phyloP scores from a whole-genome alignment of 2,888 invertebrate species.

The Thyatira batis region DNA sequence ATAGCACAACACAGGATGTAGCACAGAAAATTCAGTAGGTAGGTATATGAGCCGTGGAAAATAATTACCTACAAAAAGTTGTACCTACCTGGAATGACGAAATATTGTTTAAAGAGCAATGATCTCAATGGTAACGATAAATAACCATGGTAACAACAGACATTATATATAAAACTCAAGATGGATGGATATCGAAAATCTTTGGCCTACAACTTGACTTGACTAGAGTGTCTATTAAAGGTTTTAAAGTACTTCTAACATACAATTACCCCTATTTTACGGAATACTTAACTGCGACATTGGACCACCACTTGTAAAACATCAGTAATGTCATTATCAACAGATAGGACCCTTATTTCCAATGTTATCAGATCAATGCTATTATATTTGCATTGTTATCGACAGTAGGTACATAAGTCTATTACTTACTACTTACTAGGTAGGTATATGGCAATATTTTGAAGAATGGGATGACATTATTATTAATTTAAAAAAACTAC shows the following conservation, averaged over 20 bases:
- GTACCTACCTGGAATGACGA: neutral
- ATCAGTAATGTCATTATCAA: slow-evolving; percentile 2
- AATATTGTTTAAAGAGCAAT: neutral
- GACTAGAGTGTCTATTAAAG: no score
- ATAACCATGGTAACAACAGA: neutral
- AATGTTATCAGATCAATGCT: slow-evolving; percentile 5
- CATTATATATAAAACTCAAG: neutral
- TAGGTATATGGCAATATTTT: no score
- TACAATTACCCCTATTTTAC: slow-evolving; percentile 3
- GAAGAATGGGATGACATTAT: no score
- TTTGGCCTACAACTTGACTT: no score
- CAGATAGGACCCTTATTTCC: slow-evolving; percentile 4
- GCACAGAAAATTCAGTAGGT: neutral
- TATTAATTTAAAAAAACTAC: no score
- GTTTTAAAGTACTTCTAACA: neutral
- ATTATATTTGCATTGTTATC: slow-evolving; percentile 1
- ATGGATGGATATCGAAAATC: neutral
- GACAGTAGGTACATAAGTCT: neutral
- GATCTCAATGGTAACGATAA: neutral
- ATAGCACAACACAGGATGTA: neutral
- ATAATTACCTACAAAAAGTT: neutral
- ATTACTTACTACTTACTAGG: no score
- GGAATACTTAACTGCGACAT: neutral
- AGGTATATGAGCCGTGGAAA: neutral
- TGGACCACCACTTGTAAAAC: slow-evolving; percentile 1